Percentiles rank a stretch among this genome's conserved stretches.
These are phyloP conservation scores for Zenarchopterus dispar DNA, from an alignment of 2,797 vertebrate species.

Conservation along the genomic window DNA sequence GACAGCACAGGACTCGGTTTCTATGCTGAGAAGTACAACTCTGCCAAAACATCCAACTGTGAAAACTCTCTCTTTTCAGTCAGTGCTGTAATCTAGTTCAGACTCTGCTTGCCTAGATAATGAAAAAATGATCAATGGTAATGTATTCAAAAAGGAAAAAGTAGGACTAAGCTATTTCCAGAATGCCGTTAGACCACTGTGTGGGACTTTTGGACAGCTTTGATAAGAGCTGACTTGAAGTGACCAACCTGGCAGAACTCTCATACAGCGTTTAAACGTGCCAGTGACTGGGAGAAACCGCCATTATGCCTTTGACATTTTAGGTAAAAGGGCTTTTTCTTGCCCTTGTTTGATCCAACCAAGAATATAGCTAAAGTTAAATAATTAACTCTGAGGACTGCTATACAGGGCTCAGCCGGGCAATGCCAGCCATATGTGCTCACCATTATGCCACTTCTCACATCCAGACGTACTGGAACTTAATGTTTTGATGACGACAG, in stretches of 20 bases:
- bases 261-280: constrained; percentile 28
- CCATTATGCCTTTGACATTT: constrained; percentile 48
- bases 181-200: constrained; percentile 10
- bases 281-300: constrained; percentile 22
- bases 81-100: constrained; percentile 37
- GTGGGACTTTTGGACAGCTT: constrained; percentile 19
- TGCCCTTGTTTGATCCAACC: constrained; percentile 33
- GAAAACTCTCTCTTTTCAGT: constrained; percentile 70
- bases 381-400: constrained; percentile 60
- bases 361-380: constrained; percentile 45
- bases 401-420: constrained; percentile 33
- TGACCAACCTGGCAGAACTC: constrained; percentile 27
- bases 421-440: constrained; percentile 34
- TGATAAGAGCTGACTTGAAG: constrained; percentile 36
- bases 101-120: constrained; percentile 37
- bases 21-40: constrained; percentile 28
- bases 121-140: constrained; percentile 52
- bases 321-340: constrained; percentile 31
- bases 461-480: constrained; percentile 1
- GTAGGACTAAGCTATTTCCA: constrained; percentile 34
- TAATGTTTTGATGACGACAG: constrained; percentile 7
- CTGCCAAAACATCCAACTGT: constrained; percentile 64
- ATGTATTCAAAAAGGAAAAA: constrained; percentile 52
- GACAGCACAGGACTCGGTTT: constrained; percentile 40
- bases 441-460: constrained; percentile 30